Conservation (phyloP, 2,888 invertebrate genomes). For the Ryuthela nishihirai region DNA sequence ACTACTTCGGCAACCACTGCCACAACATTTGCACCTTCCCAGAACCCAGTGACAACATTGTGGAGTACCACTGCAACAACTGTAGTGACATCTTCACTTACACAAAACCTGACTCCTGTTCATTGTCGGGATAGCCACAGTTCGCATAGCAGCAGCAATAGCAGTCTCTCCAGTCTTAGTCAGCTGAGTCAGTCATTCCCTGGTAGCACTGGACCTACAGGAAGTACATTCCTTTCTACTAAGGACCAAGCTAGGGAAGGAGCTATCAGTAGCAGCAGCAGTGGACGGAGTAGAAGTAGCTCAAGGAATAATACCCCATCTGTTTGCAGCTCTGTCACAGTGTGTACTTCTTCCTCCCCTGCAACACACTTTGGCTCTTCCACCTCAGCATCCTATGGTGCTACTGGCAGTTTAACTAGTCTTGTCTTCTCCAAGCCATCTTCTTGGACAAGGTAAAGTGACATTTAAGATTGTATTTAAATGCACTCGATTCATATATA, state of each 20-base stretch:
- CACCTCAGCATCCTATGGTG: slow-evolving; percentile 20
- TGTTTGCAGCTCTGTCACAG: slow-evolving; percentile 12
- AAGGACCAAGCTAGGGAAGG: slow-evolving; percentile 24
- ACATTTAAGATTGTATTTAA: background rate
- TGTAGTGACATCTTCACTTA: background rate
- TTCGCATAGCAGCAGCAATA: slow-evolving; percentile 28
- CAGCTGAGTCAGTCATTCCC: slow-evolving; percentile 40
- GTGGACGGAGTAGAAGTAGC: slow-evolving; percentile 31
- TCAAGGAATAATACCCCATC: slow-evolving; percentile 29
- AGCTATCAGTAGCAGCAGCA: slow-evolving; percentile 13
- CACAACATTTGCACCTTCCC: slow-evolving; percentile 2
- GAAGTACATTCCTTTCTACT: slow-evolving; percentile 6
- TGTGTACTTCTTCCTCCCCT: slow-evolving; percentile 1
- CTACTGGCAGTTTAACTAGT: slow-evolving; percentile 39
- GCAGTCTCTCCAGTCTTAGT: slow-evolving; percentile 41
- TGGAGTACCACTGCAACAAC: slow-evolving; percentile 22
- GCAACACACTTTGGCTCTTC: background rate
- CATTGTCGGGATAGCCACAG: slow-evolving; percentile 33
- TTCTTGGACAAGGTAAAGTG: slow-evolving; percentile 42
- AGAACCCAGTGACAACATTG: slow-evolving; percentile 11
- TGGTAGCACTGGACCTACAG: slow-evolving; percentile 12
- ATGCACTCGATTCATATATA: too few species aligned
- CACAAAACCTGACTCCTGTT: slow-evolving; percentile 11
- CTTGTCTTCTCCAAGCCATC: slow-evolving; percentile 41
- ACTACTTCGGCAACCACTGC: slow-evolving; percentile 1